phyloP scores from a whole-genome alignment of 2,797 vertebrate genomes.

The Leontocebus nigricollis region DNA sequence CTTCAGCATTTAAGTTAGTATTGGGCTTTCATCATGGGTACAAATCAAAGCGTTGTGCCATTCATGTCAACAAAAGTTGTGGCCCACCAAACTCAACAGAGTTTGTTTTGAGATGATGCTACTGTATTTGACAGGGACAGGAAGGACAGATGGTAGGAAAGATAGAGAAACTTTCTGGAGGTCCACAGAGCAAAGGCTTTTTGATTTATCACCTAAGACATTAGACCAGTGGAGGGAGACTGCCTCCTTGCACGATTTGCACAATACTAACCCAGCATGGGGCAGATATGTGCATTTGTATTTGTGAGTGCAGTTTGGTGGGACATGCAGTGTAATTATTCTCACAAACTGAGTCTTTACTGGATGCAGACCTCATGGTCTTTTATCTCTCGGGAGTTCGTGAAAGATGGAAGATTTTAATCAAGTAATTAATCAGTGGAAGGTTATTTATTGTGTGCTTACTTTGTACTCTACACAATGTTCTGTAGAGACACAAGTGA shows the following conservation, averaged over 20 bases:
- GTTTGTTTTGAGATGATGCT: not conserved
- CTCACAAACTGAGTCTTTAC: not conserved
- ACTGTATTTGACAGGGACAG: not conserved
- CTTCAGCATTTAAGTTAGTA: not conserved
- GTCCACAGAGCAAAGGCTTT: not conserved
- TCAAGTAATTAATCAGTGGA: not conserved
- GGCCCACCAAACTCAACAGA: not conserved
- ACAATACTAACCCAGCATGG: rapidly evolving
- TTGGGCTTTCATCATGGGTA: not conserved
- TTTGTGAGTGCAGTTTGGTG: not conserved
- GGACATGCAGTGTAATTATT: not conserved
- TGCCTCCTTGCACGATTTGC: not conserved
- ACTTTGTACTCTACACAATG: not conserved
- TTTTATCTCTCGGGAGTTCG: not conserved
- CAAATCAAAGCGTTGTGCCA: not conserved
- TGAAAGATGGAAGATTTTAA: not conserved
- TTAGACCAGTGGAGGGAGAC: not conserved
- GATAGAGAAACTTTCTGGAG: not conserved
- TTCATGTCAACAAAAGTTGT: not conserved
- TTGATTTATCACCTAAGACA: not conserved
- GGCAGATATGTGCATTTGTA: not conserved
- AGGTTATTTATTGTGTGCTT: not conserved
- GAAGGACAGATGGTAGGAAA: not conserved
- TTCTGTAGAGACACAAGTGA: not conserved
- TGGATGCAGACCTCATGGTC: not conserved